Evolutionary conservation across 2,888 invertebrate species (phyloP).

Genomic region (Emmelina monodactyla): DNA sequence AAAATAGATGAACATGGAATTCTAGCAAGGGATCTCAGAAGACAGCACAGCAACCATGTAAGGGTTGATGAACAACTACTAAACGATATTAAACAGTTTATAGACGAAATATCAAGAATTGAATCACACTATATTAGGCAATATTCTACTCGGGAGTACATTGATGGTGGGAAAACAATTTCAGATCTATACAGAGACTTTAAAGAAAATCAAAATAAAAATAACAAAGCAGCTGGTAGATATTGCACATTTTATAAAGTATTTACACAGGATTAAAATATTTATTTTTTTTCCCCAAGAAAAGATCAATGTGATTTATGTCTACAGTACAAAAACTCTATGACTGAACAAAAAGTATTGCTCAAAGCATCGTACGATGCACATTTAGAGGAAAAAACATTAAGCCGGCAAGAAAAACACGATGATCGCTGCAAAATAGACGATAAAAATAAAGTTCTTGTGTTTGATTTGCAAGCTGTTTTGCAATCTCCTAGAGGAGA

Average conservation of each 20-base stretch:
- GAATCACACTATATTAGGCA: conserved; percentile 14
- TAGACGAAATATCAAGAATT: conserved; percentile 15
- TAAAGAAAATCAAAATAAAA: conserved; percentile 5
- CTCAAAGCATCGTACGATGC: conserved; percentile 4
- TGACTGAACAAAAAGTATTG: conserved; percentile 1
- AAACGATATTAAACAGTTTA: conserved; percentile 14
- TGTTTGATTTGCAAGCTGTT: conserved; percentile 17
- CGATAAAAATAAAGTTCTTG: conserved; percentile 13
- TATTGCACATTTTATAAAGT: conserved; percentile 7
- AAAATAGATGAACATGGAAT: conserved; percentile 12
- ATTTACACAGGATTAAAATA: conserved; percentile 9
- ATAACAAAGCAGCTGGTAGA: conserved; percentile 6
- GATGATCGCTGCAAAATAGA: conserved; percentile 14
- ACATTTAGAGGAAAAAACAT: conserved; percentile 12
- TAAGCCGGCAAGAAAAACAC: conserved; percentile 14
- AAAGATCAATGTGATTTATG: conserved; percentile 13
- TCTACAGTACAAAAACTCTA: conserved; percentile 8
- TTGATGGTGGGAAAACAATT: conserved; percentile 12
- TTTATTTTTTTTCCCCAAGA: conserved; percentile 10
- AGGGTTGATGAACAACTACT: conserved; percentile 9
- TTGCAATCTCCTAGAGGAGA: conserved; percentile 16
- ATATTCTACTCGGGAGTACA: conserved; percentile 14
- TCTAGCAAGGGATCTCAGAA: conserved; percentile 14
- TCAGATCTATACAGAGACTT: conserved; percentile 11
- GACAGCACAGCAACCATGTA: conserved; percentile 13